Conservation (phyloP, 2,113 vertebrate species). For the Oxyruncus cristatus region DNA sequence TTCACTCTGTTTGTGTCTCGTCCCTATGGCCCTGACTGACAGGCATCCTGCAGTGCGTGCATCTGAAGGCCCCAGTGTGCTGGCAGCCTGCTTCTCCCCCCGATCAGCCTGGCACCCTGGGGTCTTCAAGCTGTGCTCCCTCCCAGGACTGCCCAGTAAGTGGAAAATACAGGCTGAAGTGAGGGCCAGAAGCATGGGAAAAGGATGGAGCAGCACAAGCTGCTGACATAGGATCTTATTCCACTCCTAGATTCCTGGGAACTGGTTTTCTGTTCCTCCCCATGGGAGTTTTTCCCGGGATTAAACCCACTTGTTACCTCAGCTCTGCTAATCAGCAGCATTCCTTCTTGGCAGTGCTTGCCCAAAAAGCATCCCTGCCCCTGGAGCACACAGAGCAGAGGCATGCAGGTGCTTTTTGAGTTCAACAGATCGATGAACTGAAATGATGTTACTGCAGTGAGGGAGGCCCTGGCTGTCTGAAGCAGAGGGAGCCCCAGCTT, state of each 20-base stretch:
- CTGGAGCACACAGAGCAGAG: too few relatives aligned
- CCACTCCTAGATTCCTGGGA: neutral
- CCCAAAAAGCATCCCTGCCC: neutral
- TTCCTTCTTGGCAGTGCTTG: neutral
- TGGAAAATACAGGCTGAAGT: neutral
- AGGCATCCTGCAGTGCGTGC: neutral
- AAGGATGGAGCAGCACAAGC: neutral
- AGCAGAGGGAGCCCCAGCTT: neutral
- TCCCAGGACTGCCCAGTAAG: neutral
- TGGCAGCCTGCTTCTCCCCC: neutral
- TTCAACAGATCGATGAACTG: neutral
- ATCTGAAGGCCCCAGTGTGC: neutral
- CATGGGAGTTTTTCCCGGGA: neutral
- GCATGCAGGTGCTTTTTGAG: neutral
- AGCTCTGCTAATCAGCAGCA: neutral
- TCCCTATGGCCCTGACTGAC: constrained; percentile 1
- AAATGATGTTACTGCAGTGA: neutral
- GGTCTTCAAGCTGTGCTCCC: neutral
- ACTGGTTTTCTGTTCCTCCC: neutral
- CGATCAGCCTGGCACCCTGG: neutral
- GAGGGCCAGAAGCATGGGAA: neutral
- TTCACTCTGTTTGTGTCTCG: constrained; percentile 19
- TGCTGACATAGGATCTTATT: neutral
- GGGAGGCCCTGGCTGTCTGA: neutral
- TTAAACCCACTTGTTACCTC: neutral